phyloP scores from a whole-genome alignment of 2,113 vertebrate species.

The Serilophus lunatus region DNA sequence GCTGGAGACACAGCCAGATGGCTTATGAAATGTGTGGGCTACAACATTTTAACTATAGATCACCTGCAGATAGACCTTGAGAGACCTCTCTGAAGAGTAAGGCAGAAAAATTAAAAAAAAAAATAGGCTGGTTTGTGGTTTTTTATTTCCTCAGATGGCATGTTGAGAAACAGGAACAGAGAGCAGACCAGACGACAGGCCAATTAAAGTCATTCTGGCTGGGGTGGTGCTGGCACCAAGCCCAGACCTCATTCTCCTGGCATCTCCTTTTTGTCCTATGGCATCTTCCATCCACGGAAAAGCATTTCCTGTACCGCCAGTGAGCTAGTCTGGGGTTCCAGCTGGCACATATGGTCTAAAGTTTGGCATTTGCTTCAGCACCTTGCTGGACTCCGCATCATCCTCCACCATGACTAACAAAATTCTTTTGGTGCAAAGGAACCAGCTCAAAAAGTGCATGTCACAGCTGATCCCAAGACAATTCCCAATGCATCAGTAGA shows the following conservation, averaged over 20 bases:
- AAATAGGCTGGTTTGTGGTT: neutral
- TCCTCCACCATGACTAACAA: rapidly evolving
- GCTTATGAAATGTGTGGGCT: neutral
- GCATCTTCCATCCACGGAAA: neutral
- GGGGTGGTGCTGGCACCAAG: neutral
- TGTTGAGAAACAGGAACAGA: neutral
- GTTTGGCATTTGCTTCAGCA: neutral
- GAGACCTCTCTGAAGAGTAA: neutral
- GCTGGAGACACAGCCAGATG: neutral
- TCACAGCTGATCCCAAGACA: rapidly evolving
- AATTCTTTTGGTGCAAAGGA: neutral
- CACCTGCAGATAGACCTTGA: neutral
- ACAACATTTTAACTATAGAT: neutral
- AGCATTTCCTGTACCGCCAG: neutral
- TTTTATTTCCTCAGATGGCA: neutral
- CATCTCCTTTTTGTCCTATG: neutral
- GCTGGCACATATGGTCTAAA: rapidly evolving
- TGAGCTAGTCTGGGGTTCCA: neutral
- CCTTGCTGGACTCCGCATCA: neutral
- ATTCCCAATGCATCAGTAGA: rapidly evolving
- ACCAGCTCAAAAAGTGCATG: rapidly evolving
- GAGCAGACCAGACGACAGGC: neutral
- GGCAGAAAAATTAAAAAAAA: neutral
- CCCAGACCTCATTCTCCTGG: neutral
- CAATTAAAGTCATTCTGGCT: neutral